Evolutionary conservation across 2,113 vertebrate species (phyloP).

Genomic region (Tamias sibiricus): DNA sequence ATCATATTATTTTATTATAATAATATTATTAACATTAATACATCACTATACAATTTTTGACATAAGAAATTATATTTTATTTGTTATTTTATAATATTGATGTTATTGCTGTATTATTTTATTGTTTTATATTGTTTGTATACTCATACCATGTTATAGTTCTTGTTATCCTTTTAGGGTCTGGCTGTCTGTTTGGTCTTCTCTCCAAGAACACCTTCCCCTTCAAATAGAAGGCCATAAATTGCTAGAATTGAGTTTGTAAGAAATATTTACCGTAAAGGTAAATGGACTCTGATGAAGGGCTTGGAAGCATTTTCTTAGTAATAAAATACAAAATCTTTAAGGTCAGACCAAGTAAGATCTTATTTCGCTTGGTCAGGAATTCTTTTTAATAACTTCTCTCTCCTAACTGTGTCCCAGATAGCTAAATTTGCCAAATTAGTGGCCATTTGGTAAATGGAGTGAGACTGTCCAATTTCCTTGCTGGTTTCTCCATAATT

Average conservation of each 20-base stretch:
- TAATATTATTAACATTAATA: not conserved
- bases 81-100: not conserved
- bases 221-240: not conserved
- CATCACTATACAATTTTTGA: not conserved
- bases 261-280: not conserved
- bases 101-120: not conserved
- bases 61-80: not conserved
- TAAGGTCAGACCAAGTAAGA: conserved; percentile 16
- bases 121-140: not conserved
- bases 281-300: not conserved
- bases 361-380: not conserved
- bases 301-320: not conserved
- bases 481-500: conserved; percentile 25
- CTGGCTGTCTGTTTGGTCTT: not conserved
- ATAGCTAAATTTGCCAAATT: conserved; percentile 24
- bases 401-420: conserved; percentile 15
- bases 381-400: conserved; percentile 11
- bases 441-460: conserved; percentile 49
- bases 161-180: not conserved
- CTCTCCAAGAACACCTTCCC: not conserved
- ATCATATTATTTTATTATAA: not conserved
- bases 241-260: not conserved
- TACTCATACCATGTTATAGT: not conserved
- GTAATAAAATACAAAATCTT: conserved; percentile 41
- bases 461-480: not conserved